phyloP scores from a whole-genome alignment of 2,113 vertebrate species.

The Lamprotornis superbus region DNA sequence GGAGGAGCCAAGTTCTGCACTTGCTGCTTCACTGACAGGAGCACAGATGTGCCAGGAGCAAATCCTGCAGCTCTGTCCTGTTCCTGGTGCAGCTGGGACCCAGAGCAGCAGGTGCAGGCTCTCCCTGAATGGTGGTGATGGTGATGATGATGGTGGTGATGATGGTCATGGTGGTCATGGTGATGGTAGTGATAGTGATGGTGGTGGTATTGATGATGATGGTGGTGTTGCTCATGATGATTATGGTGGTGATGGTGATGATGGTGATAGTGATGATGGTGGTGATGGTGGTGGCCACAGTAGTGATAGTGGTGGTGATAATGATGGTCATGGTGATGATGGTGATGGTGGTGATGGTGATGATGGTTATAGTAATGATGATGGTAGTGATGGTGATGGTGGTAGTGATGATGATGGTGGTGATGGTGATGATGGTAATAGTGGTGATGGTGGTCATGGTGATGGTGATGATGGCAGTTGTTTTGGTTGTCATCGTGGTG shows the following conservation, averaged over 20 bases:
- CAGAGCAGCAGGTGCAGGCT: neutral
- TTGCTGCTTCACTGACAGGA: neutral
- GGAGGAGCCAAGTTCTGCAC: neutral
- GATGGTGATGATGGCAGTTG: fast-evolving
- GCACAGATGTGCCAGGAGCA: neutral
- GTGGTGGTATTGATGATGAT: fast-evolving
- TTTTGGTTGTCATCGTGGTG: fast-evolving
- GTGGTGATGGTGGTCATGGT: fast-evolving
- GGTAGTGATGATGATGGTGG: fast-evolving
- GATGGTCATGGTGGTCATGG: fast-evolving
- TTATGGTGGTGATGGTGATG: fast-evolving
- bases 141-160: fast-evolving
- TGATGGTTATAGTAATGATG: fast-evolving
- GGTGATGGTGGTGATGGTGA: fast-evolving
- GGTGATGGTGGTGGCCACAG: fast-evolving
- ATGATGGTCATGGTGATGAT: fast-evolving
- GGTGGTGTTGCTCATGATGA: fast-evolving
- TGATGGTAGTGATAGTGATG: fast-evolving
- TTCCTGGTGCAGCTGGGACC: neutral
- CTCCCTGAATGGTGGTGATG: fast-evolving
- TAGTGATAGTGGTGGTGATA: fast-evolving
- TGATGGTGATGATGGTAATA: fast-evolving
- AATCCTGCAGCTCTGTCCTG: neutral
- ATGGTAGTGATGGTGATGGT: fast-evolving
- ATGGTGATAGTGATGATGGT: fast-evolving